Percentiles rank a stretch among this genome's conserved stretches.
These are phyloP conservation scores for Acronicta psi DNA, from an alignment of 2,888 invertebrate species.

Conservation along the genomic window DNA sequence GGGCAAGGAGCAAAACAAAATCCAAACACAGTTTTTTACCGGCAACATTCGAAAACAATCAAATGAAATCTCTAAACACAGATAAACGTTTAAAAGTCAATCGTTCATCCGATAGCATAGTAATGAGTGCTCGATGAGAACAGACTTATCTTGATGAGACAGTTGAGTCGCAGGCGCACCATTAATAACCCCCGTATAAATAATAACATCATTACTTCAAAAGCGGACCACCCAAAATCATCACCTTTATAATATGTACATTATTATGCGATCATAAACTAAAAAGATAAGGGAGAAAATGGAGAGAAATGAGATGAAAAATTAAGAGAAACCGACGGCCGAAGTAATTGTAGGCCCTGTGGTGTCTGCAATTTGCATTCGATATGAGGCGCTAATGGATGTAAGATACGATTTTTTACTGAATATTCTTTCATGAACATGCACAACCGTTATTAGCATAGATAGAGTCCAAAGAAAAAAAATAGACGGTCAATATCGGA, in stretches of 20 bases:
- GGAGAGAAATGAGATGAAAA: slow-evolving; percentile 73
- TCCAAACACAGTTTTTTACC: slow-evolving; percentile 55
- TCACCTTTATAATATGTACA: slow-evolving; percentile 76
- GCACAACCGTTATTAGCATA: slow-evolving; percentile 79
- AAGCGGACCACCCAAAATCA: slow-evolving; percentile 87
- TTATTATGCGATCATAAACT: slow-evolving; percentile 75
- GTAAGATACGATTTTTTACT: slow-evolving; percentile 78
- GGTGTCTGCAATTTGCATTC: slow-evolving; percentile 83
- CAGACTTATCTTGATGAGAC: slow-evolving; percentile 86
- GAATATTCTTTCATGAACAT: slow-evolving; percentile 76
- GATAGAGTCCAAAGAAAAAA: slow-evolving; percentile 73
- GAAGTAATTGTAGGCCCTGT: slow-evolving; percentile 75
- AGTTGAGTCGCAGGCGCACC: slow-evolving; percentile 71
- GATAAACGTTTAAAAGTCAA: slow-evolving; percentile 80
- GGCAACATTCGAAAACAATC: slow-evolving; percentile 69
- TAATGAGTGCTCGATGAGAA: slow-evolving; percentile 84
- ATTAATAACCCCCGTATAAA: slow-evolving; percentile 84
- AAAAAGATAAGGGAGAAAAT: slow-evolving; percentile 77
- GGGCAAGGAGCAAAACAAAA: slow-evolving; percentile 28
- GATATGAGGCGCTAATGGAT: slow-evolving; percentile 84
- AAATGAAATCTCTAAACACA: slow-evolving; percentile 72
- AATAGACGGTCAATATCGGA: slow-evolving; percentile 52
- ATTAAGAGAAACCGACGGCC: slow-evolving; percentile 75
- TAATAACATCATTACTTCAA: slow-evolving; percentile 85
- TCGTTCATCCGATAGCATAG: slow-evolving; percentile 81